Percentiles rank a stretch among this genome's conserved stretches.
Evolutionary conservation across 2,888 invertebrate genomes (phyloP).

Genomic region (Aphodius granarius): DNA sequence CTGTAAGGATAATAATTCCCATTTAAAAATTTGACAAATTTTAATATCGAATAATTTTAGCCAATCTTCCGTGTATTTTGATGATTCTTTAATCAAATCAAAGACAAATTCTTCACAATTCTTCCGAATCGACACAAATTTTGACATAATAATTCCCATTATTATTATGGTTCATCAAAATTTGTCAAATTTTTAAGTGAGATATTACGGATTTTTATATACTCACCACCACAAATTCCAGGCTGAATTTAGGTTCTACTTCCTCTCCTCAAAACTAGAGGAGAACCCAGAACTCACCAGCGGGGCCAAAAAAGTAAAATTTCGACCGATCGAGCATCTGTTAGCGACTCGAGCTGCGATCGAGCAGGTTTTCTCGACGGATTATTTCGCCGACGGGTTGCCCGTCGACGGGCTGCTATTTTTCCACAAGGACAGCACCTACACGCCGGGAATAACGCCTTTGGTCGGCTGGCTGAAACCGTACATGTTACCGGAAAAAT

Average conservation of each 20-base stretch:
- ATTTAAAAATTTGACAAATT: no score
- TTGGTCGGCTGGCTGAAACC: conserved; percentile 91
- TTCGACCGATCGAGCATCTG: conserved; percentile 57
- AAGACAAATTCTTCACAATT: no score
- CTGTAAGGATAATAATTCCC: conserved; percentile 58
- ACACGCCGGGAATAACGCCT: conserved; percentile 74
- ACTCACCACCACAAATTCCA: conserved; percentile 57
- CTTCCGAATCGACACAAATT: no score
- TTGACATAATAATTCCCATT: no score
- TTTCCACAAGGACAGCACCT: conserved; percentile 70
- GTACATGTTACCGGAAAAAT: conserved; percentile 82
- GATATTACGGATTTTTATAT: no score
- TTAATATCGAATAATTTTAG: no score
- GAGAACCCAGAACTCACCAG: conserved; percentile 61
- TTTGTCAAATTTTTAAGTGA: no score
- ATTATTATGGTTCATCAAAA: no score
- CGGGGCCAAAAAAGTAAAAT: conserved; percentile 51
- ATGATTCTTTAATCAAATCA: no score
- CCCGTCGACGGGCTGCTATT: conserved; percentile 86
- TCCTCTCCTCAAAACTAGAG: conserved; percentile 73
- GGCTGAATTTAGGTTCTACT: conserved; percentile 84
- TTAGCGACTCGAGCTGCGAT: conserved; percentile 50
- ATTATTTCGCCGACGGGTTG: conserved; percentile 47
- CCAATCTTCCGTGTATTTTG: no score
- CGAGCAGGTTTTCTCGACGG: conserved; percentile 51